Conservation (phyloP, 2,888 invertebrate genomes). For the Gisinianus flammeolus region DNA sequence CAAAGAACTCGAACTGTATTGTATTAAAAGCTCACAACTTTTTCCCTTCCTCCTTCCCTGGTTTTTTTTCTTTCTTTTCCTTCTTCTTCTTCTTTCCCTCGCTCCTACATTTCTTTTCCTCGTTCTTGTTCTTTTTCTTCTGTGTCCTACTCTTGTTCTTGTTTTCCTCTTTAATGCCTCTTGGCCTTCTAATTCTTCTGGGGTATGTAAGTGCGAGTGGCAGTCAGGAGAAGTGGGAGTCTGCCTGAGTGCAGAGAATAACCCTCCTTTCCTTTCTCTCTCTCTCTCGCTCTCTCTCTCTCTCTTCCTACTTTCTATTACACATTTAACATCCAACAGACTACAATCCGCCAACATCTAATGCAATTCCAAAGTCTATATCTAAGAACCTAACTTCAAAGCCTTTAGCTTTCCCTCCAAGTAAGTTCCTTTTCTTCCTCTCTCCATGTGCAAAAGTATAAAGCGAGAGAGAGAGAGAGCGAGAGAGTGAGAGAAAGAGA, state of each 20-base stretch:
- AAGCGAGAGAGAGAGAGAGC: neutral
- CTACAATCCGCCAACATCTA: neutral
- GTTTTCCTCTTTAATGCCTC: constrained; percentile 33
- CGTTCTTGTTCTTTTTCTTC: neutral
- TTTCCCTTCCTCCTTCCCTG: constrained; percentile 21
- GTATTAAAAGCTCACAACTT: constrained; percentile 40
- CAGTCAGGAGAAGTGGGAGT: too few relatives aligned
- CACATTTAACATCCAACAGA: neutral
- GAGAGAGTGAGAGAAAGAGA: neutral
- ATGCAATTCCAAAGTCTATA: neutral
- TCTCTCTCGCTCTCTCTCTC: neutral
- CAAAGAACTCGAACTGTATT: constrained; percentile 9
- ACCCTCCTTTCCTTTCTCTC: neutral
- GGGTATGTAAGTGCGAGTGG: neutral
- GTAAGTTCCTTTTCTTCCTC: neutral
- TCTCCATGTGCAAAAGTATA: neutral
- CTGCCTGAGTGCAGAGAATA: too few relatives aligned
- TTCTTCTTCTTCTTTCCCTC: constrained; percentile 6
- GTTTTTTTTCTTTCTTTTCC: constrained; percentile 9
- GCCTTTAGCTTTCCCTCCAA: neutral
- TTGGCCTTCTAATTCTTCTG: constrained; percentile 34
- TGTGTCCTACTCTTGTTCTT: neutral
- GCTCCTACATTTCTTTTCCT: neutral
- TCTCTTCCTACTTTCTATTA: neutral
- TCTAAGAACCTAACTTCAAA: neutral